phyloP scores from a whole-genome alignment of 2,797 vertebrate genomes.

The Tympanoctomys barrerae region DNA sequence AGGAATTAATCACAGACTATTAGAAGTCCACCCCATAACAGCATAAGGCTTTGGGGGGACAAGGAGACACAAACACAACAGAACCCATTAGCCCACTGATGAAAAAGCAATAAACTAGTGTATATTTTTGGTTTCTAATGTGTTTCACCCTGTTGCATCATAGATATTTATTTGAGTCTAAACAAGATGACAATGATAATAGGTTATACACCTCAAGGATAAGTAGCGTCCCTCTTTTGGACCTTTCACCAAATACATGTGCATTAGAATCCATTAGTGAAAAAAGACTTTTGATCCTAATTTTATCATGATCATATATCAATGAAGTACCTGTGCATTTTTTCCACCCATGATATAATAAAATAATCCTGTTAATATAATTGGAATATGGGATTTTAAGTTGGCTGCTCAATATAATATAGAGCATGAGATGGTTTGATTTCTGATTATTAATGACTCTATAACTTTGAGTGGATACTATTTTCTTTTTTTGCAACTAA shows the following conservation, averaged over 20 bases:
- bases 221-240: not conserved
- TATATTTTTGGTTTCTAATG: not conserved
- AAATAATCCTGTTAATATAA: not conserved
- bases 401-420: not conserved
- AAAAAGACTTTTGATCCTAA: not conserved
- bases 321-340: not conserved
- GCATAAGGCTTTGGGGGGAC: no score
- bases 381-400: not conserved
- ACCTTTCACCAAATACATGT: not conserved
- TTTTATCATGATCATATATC: not conserved
- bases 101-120: not conserved
- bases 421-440: not conserved
- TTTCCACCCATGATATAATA: not conserved
- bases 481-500: not conserved
- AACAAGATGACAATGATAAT: not conserved
- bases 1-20: no score
- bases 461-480: not conserved
- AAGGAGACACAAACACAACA: no score
- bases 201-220: not conserved
- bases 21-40: no score
- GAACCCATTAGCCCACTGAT: not conserved
- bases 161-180: not conserved
- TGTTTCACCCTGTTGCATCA: not conserved
- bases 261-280: not conserved
- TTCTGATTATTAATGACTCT: constrained; percentile 13